These are phyloP conservation scores for Pyrocoelia pectoralis DNA, from an alignment of 2,888 invertebrate genomes.

Conservation along the genomic window DNA sequence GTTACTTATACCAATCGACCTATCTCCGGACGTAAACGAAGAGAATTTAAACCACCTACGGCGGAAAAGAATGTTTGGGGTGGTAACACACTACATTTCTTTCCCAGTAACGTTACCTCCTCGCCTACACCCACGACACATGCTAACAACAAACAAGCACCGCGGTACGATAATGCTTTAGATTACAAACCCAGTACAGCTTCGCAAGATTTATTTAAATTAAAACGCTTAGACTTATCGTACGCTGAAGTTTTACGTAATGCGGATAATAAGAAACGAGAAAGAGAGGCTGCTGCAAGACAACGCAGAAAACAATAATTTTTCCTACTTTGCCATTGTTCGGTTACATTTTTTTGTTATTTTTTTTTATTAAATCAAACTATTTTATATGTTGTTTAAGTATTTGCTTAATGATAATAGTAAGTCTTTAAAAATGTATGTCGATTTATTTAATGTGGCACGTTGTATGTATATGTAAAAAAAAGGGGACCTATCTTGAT, in stretches of 20 bases:
- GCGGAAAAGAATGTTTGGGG: slow-evolving; percentile 66
- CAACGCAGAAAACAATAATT: slow-evolving; percentile 26
- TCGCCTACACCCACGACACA: slow-evolving; percentile 68
- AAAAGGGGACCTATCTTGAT: slow-evolving; percentile 1
- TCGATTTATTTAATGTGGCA: background rate
- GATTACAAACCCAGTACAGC: slow-evolving; percentile 75
- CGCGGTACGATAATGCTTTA: slow-evolving; percentile 49
- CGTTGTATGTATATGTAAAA: background rate
- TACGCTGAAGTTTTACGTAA: slow-evolving; percentile 85
- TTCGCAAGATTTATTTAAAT: slow-evolving; percentile 82
- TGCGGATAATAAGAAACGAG: slow-evolving; percentile 63
- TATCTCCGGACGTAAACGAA: slow-evolving; percentile 55
- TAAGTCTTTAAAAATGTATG: background rate
- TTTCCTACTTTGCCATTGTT: background rate
- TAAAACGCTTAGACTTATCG: slow-evolving; percentile 81
- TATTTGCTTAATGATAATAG: background rate
- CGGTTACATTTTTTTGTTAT: background rate
- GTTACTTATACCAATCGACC: slow-evolving; percentile 67
- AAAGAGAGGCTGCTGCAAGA: slow-evolving; percentile 17
- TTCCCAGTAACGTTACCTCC: slow-evolving; percentile 59
- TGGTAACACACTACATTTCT: slow-evolving; percentile 75
- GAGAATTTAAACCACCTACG: slow-evolving; percentile 64
- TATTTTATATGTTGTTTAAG: background rate
- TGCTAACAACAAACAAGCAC: slow-evolving; percentile 55
- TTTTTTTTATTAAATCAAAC: background rate